A percentile compares a stretch with the other conserved stretches of the same genome.
Conservation (phyloP, 2,113 vertebrate species). For the Seriola dumerili region DNA sequence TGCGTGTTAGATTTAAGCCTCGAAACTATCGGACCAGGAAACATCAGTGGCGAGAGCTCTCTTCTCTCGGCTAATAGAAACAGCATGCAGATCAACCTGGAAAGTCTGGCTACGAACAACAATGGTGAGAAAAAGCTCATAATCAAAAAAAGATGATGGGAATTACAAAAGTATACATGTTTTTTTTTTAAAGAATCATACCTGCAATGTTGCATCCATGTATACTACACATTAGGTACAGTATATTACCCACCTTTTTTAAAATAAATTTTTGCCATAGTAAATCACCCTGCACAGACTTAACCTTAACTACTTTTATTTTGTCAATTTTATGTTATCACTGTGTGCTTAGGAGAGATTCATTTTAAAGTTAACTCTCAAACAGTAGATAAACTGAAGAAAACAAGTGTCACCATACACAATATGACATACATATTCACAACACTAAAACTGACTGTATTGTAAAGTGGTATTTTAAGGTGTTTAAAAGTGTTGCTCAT, state of each 20-base stretch:
- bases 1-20: conserved; percentile 66
- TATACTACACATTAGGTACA: too few species aligned
- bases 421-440: background rate
- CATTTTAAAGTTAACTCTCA: background rate
- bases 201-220: background rate
- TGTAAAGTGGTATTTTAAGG: background rate
- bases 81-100: conserved; percentile 67
- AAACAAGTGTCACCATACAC: background rate
- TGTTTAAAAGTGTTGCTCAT: background rate
- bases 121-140: conserved; percentile 56
- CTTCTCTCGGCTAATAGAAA: conserved; percentile 54
- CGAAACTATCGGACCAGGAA: conserved; percentile 30
- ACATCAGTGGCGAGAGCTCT: background rate
- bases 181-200: background rate
- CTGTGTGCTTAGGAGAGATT: background rate
- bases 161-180: background rate
- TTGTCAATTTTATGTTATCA: too few species aligned
- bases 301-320: too few species aligned
- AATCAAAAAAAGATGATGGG: background rate
- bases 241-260: too few species aligned
- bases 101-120: conserved; percentile 56
- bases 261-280: too few species aligned
- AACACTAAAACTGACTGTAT: too few species aligned
- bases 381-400: too few species aligned
- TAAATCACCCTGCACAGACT: too few species aligned